Base-by-base conservation (phyloP, 2,797 vertebrate species). In the Emys orbicularis region DNA sequence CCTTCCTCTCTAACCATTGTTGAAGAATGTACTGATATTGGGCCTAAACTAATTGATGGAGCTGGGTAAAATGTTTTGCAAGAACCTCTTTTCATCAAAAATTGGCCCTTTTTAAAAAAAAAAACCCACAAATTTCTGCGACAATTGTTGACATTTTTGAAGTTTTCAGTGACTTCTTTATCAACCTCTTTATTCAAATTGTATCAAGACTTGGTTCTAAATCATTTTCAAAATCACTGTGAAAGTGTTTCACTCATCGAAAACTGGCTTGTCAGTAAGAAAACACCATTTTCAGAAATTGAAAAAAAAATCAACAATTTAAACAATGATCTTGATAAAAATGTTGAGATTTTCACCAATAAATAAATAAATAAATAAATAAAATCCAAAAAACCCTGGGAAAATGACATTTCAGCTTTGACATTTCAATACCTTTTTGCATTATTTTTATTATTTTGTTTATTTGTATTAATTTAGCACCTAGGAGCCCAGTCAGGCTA, bases 181-280 rank as follows among this genome's bases (percentile, higher is more conserved):
- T 68, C 65, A 37, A 37, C 4, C 23, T 68, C 9, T 68, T 68
- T 19, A 37, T 68, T 68, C 59, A 59, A 6, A 31, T 59, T 34
- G 31, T 34, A 59, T 59, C 29, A 59, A 59, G 13, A 31, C 29
- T 59, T 31, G 29, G 13, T 29, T 59, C 29, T 37, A 68, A 68
- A 68, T 21, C 65, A 13, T 47, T 92, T 86, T 76, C 56, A 92
- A 6, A 0, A 1, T 2, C 88, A 57, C 61, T 54, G 23, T 25
- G 8, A 4, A 52, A n/a, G 37, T 2, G 29, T 81, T 9, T 79
- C 4, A 3, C 18, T 72, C 0, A 0, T 3, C 11, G 9, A 90
- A 88, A 65, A 29, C 8, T 47, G 15, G 0, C 3, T 15, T 88
- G 79, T 50, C 31, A 41, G 31, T 57, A 76, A 4, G n/a, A 56